Evolutionary conservation across 2,888 invertebrate species (phyloP).

Genomic region (Pristionchus exspectatus): DNA sequence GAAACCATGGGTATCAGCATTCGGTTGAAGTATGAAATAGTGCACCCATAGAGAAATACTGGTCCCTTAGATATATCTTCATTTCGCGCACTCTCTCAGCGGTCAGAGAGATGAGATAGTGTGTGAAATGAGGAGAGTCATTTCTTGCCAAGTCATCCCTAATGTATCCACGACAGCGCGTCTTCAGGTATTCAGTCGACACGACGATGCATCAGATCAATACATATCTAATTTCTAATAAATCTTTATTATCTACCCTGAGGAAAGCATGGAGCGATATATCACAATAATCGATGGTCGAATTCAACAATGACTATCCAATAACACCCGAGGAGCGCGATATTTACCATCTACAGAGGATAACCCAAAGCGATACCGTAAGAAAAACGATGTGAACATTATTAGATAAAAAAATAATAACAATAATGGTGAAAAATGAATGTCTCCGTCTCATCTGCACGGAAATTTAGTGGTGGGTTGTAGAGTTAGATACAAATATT

Average conservation of each 20-base stretch:
- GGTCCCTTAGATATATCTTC: too few species aligned
- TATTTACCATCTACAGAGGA: conserved; percentile 40
- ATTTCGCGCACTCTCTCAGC: too few species aligned
- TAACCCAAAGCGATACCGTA: not conserved
- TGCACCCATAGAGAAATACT: too few species aligned
- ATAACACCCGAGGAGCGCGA: conserved; percentile 11
- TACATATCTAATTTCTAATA: not conserved
- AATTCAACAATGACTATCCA: not conserved
- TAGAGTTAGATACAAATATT: too few species aligned
- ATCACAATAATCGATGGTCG: conserved; percentile 43
- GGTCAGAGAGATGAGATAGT: too few species aligned
- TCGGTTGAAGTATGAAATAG: too few species aligned
- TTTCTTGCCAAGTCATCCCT: too few species aligned
- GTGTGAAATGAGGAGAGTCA: too few species aligned
- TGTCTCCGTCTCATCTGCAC: too few species aligned
- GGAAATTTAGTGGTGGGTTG: too few species aligned
- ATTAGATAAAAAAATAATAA: not conserved
- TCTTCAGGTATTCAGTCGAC: not conserved
- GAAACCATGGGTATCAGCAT: too few species aligned
- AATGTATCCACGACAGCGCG: too few species aligned
- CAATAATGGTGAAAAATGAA: not conserved
- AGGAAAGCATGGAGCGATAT: not conserved
- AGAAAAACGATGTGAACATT: not conserved
- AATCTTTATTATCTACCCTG: conserved; percentile 22
- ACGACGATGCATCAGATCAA: not conserved